Evolutionary conservation across 1,140 invertebrate genomes (phyloP).

Genomic region (Penaeus indicus): DNA sequence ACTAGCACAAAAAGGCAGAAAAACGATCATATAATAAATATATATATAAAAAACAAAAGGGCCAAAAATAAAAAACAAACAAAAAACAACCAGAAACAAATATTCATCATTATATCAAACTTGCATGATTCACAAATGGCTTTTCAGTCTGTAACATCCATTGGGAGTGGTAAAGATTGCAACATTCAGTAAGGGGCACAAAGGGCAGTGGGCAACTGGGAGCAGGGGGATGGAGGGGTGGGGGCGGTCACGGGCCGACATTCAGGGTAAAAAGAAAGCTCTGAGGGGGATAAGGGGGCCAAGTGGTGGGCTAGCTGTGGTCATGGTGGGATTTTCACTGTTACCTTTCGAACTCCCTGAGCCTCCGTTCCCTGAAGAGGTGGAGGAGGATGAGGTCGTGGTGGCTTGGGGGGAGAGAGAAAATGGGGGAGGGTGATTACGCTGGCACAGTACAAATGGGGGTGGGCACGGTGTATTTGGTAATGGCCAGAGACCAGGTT

Average conservation of each 20-base stretch:
- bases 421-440: constrained; percentile 51
- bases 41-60: too few relatives aligned
- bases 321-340: background rate
- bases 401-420: constrained; percentile 54
- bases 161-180: constrained; percentile 3
- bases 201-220: too few relatives aligned
- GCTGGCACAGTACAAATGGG: background rate
- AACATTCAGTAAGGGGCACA: constrained; percentile 17
- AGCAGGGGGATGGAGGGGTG: too few relatives aligned
- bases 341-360: constrained; percentile 57
- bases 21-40: too few relatives aligned
- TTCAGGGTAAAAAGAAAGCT: background rate
- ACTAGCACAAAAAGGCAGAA: too few relatives aligned
- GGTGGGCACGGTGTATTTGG: too few relatives aligned
- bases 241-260: background rate
- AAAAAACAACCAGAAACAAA: background rate
- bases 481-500: too few relatives aligned
- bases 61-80: background rate
- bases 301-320: constrained; percentile 8
- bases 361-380: constrained; percentile 56
- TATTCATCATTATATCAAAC: too few relatives aligned
- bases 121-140: constrained; percentile 13
- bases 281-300: background rate
- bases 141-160: constrained; percentile 22
- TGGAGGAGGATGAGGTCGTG: constrained; percentile 52